phyloP scores from a whole-genome alignment of 2,888 invertebrate genomes.

The Hyles lineata region DNA sequence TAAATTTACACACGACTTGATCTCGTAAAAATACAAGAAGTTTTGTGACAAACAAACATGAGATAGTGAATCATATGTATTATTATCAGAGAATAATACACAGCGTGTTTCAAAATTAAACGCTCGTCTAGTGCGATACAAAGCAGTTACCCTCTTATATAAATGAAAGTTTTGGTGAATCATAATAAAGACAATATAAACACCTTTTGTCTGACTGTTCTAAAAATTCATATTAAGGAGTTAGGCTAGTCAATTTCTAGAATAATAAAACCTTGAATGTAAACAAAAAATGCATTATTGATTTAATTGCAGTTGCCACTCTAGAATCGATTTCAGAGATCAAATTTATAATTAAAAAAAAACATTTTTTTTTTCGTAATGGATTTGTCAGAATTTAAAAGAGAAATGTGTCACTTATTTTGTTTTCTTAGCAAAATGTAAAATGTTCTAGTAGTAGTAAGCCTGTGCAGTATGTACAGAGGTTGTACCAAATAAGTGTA shows the following conservation, averaged over 20 bases:
- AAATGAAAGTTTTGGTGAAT: constrained; percentile 67
- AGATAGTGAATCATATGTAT: constrained; percentile 4
- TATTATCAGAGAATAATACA: constrained; percentile 40
- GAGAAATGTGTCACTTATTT: too few species aligned
- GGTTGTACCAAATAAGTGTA: too few species aligned
- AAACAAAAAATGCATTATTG: neutral
- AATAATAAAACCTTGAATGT: neutral
- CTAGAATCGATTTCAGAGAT: neutral
- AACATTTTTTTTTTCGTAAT: too few species aligned
- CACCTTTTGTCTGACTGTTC: constrained; percentile 50
- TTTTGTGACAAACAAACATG: too few species aligned
- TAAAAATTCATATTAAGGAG: constrained; percentile 35
- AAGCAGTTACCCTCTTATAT: constrained; percentile 55
- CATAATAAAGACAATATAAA: constrained; percentile 52
- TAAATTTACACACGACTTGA: neutral
- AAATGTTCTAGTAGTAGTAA: too few species aligned
- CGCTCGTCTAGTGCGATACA: constrained; percentile 37
- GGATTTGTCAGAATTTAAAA: too few species aligned
- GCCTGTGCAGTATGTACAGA: too few species aligned
- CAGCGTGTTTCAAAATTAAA: constrained; percentile 52
- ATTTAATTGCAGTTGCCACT: neutral
- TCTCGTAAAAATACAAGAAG: constrained; percentile 9
- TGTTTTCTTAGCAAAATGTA: too few species aligned
- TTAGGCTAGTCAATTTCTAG: neutral
- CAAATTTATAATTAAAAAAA: neutral